These are phyloP conservation scores for Netelia fuscicornis DNA, from an alignment of 2,888 invertebrate genomes.

Conservation along the genomic window DNA sequence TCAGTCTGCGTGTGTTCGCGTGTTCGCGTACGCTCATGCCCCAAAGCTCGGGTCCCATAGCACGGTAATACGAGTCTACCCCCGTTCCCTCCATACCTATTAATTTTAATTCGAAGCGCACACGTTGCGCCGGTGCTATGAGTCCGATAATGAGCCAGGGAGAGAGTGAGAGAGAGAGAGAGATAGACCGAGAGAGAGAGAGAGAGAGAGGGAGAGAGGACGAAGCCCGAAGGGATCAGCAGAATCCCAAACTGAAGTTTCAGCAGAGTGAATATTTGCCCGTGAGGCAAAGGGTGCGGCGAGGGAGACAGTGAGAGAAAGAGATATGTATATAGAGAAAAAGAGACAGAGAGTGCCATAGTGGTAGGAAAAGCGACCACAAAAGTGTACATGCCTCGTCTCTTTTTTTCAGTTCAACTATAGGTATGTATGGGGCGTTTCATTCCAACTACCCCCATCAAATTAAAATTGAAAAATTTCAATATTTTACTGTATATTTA, in stretches of 20 bases:
- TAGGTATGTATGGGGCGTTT: slow-evolving; percentile 26
- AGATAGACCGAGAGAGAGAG: slow-evolving; percentile 10
- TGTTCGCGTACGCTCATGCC: slow-evolving; percentile 7
- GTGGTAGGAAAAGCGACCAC: slow-evolving; percentile 53
- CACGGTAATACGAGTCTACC: slow-evolving; percentile 38
- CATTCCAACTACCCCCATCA: background rate
- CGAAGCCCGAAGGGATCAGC: slow-evolving; percentile 76
- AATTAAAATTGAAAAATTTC: background rate
- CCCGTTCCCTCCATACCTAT: slow-evolving; percentile 54
- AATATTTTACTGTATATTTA: background rate
- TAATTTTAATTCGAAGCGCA: slow-evolving; percentile 69
- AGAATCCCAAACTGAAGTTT: slow-evolving; percentile 74
- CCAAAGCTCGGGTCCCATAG: slow-evolving; percentile 44
- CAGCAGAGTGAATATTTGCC: slow-evolving; percentile 78
- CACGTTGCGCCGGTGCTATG: slow-evolving; percentile 65
- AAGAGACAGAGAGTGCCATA: slow-evolving; percentile 32
- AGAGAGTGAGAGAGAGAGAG: slow-evolving; percentile 10
- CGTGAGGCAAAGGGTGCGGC: slow-evolving; percentile 65
- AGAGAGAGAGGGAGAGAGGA: slow-evolving; percentile 12
- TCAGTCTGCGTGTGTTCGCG: slow-evolving; percentile 13
- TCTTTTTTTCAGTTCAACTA: slow-evolving; percentile 43
- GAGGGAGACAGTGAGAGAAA: slow-evolving; percentile 20
- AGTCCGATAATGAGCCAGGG: slow-evolving; percentile 74
- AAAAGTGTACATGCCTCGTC: slow-evolving; percentile 38
- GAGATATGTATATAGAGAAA: slow-evolving; percentile 20